Evolutionary conservation across 2,797 vertebrate species (phyloP), one percentile per base, ranked within the genome.

Genomic region (Petrocephalus sullivani): DNA sequence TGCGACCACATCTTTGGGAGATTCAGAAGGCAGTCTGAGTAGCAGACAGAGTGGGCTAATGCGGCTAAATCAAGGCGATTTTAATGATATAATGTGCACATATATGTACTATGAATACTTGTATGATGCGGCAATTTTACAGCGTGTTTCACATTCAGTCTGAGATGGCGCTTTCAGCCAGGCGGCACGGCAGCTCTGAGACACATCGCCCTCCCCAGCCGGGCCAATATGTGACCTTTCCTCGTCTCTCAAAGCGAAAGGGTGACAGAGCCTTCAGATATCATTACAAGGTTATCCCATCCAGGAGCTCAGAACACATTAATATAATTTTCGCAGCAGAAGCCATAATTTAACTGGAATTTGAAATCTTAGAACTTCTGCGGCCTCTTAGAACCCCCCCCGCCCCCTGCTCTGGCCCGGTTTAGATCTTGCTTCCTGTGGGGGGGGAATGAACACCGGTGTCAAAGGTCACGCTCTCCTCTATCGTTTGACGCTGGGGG

Each of bases 181-280:
- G 19, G 7, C 16, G 28, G 71, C 14, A 23, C 33, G 10, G 7
- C 7, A 12, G 49, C 46, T 85, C 56, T 56, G 21, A 85, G 56
- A 21, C 51, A 54, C 10, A 19, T 83, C 81, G 23, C 28, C 14
- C 57, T 4, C 61, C 49, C 51, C 51, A 28, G 82, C n/a, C 21
- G 53, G 2, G 82, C 49, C 56, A 85, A 85, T 54, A 51, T 85
- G 49, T 85, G 82, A 85, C 82, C 82, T 85, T 85, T 85, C n/a
- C 16, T 21, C 9, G 33, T 56, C 82, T 51, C 49, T 85, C 49
- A 85, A 85, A 51, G 82, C 82, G 33, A 7, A 7, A 28, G 53
- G 82, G 53, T 56, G 53, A 56, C 23, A 6, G 21, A 85, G 51
- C 49, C 51, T 85, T 54, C 53, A 56, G 23, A 23, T 33, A 85